Conservation (phyloP, 2,888 invertebrate genomes). For the Minunthozetes semirufus region DNA sequence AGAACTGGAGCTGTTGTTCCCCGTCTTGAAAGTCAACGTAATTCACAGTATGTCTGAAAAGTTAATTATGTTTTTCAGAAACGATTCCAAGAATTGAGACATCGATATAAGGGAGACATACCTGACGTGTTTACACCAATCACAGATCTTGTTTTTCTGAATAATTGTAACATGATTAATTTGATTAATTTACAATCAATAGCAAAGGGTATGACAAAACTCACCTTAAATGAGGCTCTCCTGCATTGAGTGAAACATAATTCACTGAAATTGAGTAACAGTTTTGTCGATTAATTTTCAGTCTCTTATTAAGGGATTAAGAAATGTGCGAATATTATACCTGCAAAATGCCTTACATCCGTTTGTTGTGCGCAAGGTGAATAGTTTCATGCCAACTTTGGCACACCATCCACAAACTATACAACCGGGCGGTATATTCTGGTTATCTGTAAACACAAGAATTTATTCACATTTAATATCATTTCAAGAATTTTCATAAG, state of each 20-base stretch:
- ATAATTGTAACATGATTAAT: too few species aligned
- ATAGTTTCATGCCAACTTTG: conserved; percentile 47
- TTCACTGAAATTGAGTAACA: conserved; percentile 57
- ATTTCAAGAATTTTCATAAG: neutral
- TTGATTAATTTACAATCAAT: neutral
- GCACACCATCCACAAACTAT: conserved; percentile 50
- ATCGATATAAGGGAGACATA: neutral
- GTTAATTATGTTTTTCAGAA: neutral
- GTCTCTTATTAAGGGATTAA: neutral
- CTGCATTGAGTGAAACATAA: conserved; percentile 82
- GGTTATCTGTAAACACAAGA: conserved; percentile 19
- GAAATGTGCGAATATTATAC: neutral
- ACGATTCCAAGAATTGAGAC: neutral
- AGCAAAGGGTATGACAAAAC: neutral
- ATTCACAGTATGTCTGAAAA: conserved; percentile 68
- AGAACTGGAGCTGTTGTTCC: conserved; percentile 79
- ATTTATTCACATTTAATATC: neutral
- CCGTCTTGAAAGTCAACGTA: conserved; percentile 89
- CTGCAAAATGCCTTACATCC: conserved; percentile 57
- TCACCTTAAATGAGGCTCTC: conserved; percentile 74
- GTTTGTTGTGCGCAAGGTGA: conserved; percentile 46
- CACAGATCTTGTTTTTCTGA: conserved; percentile 59
- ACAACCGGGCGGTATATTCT: conserved; percentile 42
- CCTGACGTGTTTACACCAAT: conserved; percentile 79
- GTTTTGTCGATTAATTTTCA: neutral